Conservation (phyloP, 1,140 invertebrate genomes). For the Drosophila grimshawi region DNA sequence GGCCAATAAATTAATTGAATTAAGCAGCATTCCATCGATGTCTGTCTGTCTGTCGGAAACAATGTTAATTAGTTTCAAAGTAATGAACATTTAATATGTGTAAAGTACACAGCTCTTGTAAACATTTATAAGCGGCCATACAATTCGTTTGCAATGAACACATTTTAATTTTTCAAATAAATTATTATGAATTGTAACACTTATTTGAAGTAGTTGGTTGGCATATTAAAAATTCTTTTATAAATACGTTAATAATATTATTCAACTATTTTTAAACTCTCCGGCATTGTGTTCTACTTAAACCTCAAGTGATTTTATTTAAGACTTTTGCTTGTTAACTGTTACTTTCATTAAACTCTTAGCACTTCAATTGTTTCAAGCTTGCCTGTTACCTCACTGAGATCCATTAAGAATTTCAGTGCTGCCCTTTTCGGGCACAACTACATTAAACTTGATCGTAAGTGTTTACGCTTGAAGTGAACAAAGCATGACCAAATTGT, state of each 20-base stretch:
- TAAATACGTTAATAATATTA: neutral
- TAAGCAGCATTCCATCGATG: constrained; percentile 34
- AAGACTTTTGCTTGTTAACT: neutral
- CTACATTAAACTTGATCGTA: constrained; percentile 19
- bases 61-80: constrained; percentile 33
- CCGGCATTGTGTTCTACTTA: no score
- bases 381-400: constrained; percentile 15
- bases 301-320: neutral
- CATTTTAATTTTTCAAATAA: constrained; percentile 2
- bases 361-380: constrained; percentile 5
- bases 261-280: neutral
- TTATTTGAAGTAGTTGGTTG: neutral
- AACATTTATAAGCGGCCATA: neutral
- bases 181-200: neutral
- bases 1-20: constrained; percentile 70
- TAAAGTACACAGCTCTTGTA: constrained; percentile 10
- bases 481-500: constrained; percentile 44
- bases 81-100: constrained; percentile 33
- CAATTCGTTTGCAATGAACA: neutral
- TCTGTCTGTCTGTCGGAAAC: constrained; percentile 4
- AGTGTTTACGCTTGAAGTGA: constrained; percentile 33
- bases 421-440: constrained; percentile 2
- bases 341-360: constrained; percentile 5
- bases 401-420: constrained; percentile 16
- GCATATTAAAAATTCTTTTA: neutral